Conservation (phyloP, 2,888 invertebrate genomes). For the Leistus spinibarbis region DNA sequence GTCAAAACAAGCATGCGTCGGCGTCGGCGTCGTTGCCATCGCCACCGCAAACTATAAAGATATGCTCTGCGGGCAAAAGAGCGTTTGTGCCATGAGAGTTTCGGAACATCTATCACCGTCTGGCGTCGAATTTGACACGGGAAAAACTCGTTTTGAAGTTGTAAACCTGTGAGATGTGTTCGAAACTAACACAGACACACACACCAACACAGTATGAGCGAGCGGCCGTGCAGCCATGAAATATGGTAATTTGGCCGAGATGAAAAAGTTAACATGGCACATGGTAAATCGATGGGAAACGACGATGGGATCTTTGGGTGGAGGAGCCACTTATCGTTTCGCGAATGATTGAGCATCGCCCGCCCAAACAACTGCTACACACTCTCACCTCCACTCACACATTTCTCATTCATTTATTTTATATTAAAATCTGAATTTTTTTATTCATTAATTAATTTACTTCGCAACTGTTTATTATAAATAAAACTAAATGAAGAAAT, state of each 20-base stretch:
- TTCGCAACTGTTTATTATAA: too few relatives aligned
- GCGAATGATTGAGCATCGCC: background rate
- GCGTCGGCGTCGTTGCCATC: background rate
- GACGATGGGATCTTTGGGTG: slow-evolving; percentile 12
- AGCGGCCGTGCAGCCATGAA: slow-evolving; percentile 28
- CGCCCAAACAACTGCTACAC: too few relatives aligned
- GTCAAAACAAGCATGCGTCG: slow-evolving; percentile 30
- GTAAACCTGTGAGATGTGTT: slow-evolving; percentile 26
- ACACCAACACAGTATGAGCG: background rate
- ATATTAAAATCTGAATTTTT: too few relatives aligned
- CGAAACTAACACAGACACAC: too few relatives aligned
- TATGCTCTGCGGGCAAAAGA: background rate
- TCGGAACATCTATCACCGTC: slow-evolving; percentile 19
- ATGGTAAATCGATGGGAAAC: slow-evolving; percentile 25
- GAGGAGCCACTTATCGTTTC: slow-evolving; percentile 14
- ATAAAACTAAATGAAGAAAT: too few relatives aligned
- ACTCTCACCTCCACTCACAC: too few relatives aligned
- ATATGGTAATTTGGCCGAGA: slow-evolving; percentile 31
- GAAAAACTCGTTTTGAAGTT: slow-evolving; percentile 36
- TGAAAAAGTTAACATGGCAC: slow-evolving; percentile 31
- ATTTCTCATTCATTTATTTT: too few relatives aligned
- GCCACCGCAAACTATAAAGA: background rate
- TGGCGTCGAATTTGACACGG: slow-evolving; percentile 22
- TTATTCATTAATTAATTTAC: too few relatives aligned
- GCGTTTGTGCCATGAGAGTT: background rate